phyloP scores from a whole-genome alignment of 2,888 invertebrate genomes.

The Saturnia japonica region DNA sequence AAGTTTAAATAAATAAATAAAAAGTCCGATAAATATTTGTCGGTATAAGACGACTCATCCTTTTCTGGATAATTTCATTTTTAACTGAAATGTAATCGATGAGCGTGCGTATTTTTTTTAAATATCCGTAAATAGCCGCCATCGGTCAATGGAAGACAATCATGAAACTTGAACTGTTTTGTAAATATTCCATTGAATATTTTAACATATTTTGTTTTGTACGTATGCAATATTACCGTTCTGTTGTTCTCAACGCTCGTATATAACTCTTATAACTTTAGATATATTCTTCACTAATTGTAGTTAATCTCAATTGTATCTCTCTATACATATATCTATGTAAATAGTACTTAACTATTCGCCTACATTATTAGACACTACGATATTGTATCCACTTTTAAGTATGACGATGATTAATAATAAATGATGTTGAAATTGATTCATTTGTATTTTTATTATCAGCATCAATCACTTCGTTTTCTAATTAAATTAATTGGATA shows the following conservation, averaged over 20 bases:
- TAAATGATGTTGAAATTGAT: conserved; percentile 59
- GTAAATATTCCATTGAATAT: not conserved
- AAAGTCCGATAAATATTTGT: not conserved
- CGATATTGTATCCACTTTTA: conserved; percentile 71
- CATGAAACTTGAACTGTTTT: not conserved
- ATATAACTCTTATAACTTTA: not conserved
- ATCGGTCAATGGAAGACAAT: not conserved
- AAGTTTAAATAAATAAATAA: too few relatives aligned
- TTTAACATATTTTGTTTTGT: not conserved
- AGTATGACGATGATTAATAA: conserved; percentile 65
- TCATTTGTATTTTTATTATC: conserved; percentile 28
- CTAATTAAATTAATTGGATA: too few relatives aligned
- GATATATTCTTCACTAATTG: conserved; percentile 2
- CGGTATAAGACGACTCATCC: not conserved
- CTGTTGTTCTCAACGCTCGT: not conserved
- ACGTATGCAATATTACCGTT: not conserved
- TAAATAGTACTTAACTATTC: conserved; percentile 64
- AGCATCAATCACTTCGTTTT: not conserved
- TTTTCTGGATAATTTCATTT: not conserved
- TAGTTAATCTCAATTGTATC: not conserved
- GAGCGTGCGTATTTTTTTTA: not conserved
- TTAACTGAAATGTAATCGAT: not conserved
- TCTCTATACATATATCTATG: conserved; percentile 43
- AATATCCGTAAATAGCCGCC: not conserved
- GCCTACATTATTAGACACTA: conserved; percentile 69